A percentile compares a stretch with the other conserved stretches of the same genome.
These are phyloP conservation scores for Aleiodes alternator DNA, from an alignment of 2,888 invertebrate genomes.

Conservation along the genomic window DNA sequence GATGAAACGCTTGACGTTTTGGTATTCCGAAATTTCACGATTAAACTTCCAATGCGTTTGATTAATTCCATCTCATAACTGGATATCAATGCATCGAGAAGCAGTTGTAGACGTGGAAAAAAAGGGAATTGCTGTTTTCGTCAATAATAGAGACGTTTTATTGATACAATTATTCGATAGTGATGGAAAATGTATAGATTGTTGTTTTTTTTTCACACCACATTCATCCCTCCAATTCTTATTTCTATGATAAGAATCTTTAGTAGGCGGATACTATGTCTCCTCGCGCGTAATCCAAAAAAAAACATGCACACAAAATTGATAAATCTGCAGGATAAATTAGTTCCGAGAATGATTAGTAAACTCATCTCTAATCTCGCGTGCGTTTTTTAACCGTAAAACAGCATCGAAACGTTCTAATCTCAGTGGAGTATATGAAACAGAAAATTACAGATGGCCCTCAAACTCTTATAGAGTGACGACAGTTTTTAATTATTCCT, in stretches of 20 bases:
- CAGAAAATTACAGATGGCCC: slow-evolving; percentile 74
- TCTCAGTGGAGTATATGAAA: slow-evolving; percentile 71
- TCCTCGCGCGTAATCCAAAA: slow-evolving; percentile 42
- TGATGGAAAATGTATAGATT: no score
- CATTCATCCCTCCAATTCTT: not conserved
- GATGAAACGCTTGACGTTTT: slow-evolving; percentile 5
- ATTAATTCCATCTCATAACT: no score
- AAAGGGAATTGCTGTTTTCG: no score
- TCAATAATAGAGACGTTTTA: no score
- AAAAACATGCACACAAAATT: slow-evolving; percentile 45
- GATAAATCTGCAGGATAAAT: slow-evolving; percentile 41
- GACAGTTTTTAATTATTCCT: slow-evolving; percentile 42
- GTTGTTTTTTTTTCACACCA: no score
- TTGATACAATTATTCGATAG: no score
- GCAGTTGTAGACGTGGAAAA: no score
- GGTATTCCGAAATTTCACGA: not conserved
- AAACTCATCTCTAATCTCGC: slow-evolving; percentile 58
- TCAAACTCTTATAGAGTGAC: slow-evolving; percentile 41
- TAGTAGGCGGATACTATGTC: slow-evolving; percentile 32
- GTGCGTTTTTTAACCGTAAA: slow-evolving; percentile 56
- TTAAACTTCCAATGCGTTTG: no score
- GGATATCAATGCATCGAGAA: no score
- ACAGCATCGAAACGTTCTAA: slow-evolving; percentile 56
- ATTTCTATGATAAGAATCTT: slow-evolving; percentile 1
- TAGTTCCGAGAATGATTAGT: slow-evolving; percentile 40